Evolutionary conservation across 2,113 vertebrate species (phyloP), one percentile per base, ranked within the genome.

Genomic region (Psophia crepitans): DNA sequence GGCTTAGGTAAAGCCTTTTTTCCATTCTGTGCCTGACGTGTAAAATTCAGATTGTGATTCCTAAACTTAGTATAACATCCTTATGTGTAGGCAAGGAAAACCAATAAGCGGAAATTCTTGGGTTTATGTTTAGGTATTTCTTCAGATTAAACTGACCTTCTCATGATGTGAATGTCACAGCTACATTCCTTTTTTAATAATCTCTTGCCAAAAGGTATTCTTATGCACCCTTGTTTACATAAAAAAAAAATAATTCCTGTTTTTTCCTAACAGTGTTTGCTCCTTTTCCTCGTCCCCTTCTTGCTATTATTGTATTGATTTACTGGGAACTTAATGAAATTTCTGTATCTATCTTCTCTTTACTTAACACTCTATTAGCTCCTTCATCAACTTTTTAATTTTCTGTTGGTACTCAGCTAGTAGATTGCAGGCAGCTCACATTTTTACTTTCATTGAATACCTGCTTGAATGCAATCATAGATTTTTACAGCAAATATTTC

Each of bases 71-170:
- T 46, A 30, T n/a, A 54, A 32, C 17, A 80, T 61, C 22, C 15
- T 51, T 57, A 76, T 19, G 17, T 0, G 0, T 19, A 54, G 20
- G n/a, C 17, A 70, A 83, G 41, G 16, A 86, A 90, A 90, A 91
- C 1, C 57, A 69, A 28, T 37, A 79, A 60, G 30, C 1, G 0
- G 35, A 87, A 94, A 89, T 60, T 87, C 35, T 53, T 75, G 9
- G 3, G 0, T 87, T 92, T 92, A 54, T 51, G 7, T 63, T 80
- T 57, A 88, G 71, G 19, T 73, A 37, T 91, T 86, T 77, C 41
- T 79, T 96, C 27, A 93, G 46, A 91, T 87, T 76, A 90, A 83
- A 87, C 53, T 74, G 91, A 88, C 92, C 82, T 81, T 91, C 81
- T 66, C 23, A 28, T 3, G 5, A 58, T 11, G 10, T 39, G 84